Evolutionary conservation across 2,113 vertebrate genomes (phyloP).

Genomic region (Corythaixoides concolor): DNA sequence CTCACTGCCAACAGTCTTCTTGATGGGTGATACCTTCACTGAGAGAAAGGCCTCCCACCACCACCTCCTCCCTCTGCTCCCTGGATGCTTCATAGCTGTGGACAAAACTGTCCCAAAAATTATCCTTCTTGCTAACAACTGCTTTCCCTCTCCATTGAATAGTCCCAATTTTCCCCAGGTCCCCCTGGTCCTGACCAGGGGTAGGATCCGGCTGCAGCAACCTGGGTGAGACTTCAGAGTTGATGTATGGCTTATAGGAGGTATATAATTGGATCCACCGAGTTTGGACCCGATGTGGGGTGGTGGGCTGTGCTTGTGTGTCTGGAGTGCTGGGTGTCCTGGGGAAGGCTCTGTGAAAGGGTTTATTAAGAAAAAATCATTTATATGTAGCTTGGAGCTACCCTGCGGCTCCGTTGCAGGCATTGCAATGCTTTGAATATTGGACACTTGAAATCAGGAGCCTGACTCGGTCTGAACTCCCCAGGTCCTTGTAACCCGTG

Average conservation of each 20-base stretch:
- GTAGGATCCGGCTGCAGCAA: not conserved
- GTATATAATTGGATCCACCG: not conserved
- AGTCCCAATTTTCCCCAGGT: not conserved
- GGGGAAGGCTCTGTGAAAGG: not conserved
- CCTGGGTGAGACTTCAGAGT: rapidly evolving
- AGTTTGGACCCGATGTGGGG: rapidly evolving
- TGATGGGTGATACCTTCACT: not conserved
- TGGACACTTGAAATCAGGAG: not conserved
- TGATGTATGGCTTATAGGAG: not conserved
- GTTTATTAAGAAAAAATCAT: not conserved
- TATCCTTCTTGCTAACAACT: not conserved
- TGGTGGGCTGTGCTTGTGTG: not conserved
- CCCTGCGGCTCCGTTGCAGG: not conserved
- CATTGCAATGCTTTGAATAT: not conserved
- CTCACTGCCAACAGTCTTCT: not conserved
- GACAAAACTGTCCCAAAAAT: not conserved
- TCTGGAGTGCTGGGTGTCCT: not conserved
- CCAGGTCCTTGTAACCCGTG: not conserved
- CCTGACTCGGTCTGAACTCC: not conserved
- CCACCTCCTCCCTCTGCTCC: not conserved
- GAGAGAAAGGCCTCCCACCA: not conserved
- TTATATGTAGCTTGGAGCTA: not conserved
- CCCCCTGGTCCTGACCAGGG: not conserved
- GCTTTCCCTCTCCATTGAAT: not conserved
- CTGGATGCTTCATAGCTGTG: not conserved